Conservation (phyloP, 1,140 invertebrate genomes). For the Psilanteris sp. region DNA sequence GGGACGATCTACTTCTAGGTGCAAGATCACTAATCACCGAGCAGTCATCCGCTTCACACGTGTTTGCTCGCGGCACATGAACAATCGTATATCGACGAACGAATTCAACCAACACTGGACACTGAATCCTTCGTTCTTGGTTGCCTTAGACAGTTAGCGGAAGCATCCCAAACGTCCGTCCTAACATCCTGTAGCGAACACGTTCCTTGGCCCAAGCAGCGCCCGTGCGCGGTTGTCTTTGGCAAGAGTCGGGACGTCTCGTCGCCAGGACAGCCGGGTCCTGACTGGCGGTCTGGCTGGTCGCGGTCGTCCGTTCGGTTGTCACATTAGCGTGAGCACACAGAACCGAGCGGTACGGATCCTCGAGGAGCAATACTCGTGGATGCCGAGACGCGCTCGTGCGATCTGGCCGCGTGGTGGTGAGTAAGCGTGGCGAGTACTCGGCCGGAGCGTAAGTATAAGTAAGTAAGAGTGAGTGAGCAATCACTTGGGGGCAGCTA, state of each 20-base stretch:
- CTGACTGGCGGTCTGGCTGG: slow-evolving; percentile 67
- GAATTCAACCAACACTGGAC: slow-evolving; percentile 38
- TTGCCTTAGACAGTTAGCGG: slow-evolving; percentile 1
- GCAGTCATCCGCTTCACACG: slow-evolving; percentile 61
- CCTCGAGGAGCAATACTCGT: slow-evolving; percentile 66
- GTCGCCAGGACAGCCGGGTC: slow-evolving; percentile 72
- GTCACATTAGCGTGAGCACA: slow-evolving; percentile 59
- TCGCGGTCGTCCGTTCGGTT: slow-evolving; percentile 51
- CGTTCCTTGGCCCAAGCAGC: too few species aligned
- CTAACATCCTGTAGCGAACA: slow-evolving; percentile 55
- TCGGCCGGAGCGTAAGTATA: slow-evolving; percentile 62
- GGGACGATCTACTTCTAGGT: slow-evolving; percentile 18
- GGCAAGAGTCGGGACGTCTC: slow-evolving; percentile 36
- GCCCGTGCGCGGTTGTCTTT: slow-evolving; percentile 1
- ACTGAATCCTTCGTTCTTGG: slow-evolving; percentile 21
- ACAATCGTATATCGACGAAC: slow-evolving; percentile 45
- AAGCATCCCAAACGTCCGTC: slow-evolving; percentile 66
- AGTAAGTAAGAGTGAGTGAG: slow-evolving; percentile 72
- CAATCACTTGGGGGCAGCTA: slow-evolving; percentile 67
- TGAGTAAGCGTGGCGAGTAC: slow-evolving; percentile 71
- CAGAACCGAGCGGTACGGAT: slow-evolving; percentile 46
- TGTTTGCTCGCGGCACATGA: slow-evolving; percentile 51
- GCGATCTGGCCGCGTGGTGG: slow-evolving; percentile 67
- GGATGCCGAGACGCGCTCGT: slow-evolving; percentile 50
- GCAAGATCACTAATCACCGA: slow-evolving; percentile 55